phyloP scores from a whole-genome alignment of 1,140 invertebrate genomes.

The Rhyacophila brunnea region DNA sequence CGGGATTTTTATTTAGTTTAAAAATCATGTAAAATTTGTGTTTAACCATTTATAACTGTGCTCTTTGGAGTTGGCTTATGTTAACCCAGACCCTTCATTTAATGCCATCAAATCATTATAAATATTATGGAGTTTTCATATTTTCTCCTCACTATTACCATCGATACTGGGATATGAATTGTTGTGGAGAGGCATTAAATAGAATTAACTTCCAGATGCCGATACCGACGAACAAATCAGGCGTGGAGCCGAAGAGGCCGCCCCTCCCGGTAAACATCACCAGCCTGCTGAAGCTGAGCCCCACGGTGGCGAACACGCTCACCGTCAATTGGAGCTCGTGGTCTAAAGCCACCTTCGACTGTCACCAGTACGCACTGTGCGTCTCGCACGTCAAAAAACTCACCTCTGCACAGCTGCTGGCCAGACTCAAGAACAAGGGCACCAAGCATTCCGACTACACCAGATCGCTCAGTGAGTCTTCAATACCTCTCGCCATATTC shows the following conservation, averaged over 20 bases:
- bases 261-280: conserved; percentile 91
- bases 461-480: conserved; percentile 72
- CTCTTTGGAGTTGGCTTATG: too few relatives aligned
- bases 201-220: conserved; percentile 70
- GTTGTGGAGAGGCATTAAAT: too few relatives aligned
- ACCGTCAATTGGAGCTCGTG: conserved; percentile 72
- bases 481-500: too few relatives aligned
- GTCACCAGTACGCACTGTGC: conserved; percentile 68
- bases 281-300: conserved; percentile 76
- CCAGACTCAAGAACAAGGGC: conserved; percentile 75
- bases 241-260: conserved; percentile 88
- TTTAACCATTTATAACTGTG: too few relatives aligned
- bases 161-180: too few relatives aligned
- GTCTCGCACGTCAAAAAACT: conserved; percentile 80
- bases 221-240: conserved; percentile 91
- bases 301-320: conserved; percentile 74
- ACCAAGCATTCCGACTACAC: conserved; percentile 79
- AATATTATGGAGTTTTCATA: too few relatives aligned
- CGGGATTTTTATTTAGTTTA: too few relatives aligned
- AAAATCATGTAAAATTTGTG: too few relatives aligned
- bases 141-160: too few relatives aligned
- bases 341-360: conserved; percentile 61
- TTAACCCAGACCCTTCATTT: too few relatives aligned
- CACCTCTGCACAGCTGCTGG: conserved; percentile 71
- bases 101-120: too few relatives aligned